Evolutionary conservation across 2,113 vertebrate species (phyloP).

Genomic region (Pungitius pungitius): DNA sequence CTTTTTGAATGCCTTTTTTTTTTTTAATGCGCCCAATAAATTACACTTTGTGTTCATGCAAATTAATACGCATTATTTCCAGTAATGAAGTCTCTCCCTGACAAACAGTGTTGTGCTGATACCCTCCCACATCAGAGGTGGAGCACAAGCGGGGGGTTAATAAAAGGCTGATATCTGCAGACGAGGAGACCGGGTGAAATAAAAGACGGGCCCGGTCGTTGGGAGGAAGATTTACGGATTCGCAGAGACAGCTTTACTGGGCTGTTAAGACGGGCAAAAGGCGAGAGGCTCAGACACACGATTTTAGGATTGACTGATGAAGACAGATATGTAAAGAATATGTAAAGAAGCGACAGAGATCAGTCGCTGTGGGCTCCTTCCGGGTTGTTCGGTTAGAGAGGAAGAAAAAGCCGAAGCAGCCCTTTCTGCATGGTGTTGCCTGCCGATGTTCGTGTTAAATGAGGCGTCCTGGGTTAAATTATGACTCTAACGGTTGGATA

Average conservation of each 20-base stretch:
- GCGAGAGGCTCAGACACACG: conserved; percentile 40
- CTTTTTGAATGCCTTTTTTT: conserved; percentile 11
- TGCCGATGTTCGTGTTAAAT: not conserved
- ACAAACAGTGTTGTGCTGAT: not conserved
- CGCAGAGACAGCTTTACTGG: conserved; percentile 51
- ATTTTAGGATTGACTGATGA: conserved; percentile 49
- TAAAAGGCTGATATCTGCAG: conserved; percentile 35
- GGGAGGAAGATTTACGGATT: conserved; percentile 58
- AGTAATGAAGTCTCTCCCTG: conserved; percentile 10
- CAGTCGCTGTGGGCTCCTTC: too few relatives aligned
- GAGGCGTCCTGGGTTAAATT: not conserved
- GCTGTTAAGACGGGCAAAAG: conserved; percentile 46
- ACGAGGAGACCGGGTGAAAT: conserved; percentile 17
- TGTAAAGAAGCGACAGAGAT: conserved; percentile 28
- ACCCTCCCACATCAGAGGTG: not conserved
- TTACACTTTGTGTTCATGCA: conserved; percentile 9
- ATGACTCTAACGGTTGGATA: not conserved
- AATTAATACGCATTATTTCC: not conserved
- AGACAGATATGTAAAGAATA: conserved; percentile 48
- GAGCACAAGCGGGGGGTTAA: conserved; percentile 23
- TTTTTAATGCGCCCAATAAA: conserved; percentile 15
- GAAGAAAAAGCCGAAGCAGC: not conserved
- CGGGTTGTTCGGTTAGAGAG: not conserved
- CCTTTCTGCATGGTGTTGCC: not conserved
- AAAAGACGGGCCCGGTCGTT: conserved; percentile 31